These are phyloP conservation scores for Oceanites oceanicus DNA, from an alignment of 2,113 vertebrate genomes.

Conservation along the genomic window DNA sequence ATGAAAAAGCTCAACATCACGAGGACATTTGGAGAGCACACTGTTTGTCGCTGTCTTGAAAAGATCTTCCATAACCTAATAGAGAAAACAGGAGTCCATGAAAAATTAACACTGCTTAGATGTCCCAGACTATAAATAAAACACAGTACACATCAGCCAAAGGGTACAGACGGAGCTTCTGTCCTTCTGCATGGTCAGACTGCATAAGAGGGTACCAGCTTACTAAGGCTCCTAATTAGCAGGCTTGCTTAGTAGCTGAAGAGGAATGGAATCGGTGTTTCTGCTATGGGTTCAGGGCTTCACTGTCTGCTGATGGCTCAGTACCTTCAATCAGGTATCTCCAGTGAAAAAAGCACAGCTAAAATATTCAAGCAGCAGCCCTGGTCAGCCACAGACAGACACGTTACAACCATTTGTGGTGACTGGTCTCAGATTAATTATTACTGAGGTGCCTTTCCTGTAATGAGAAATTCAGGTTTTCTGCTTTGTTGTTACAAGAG, in stretches of 20 bases:
- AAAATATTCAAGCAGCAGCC: neutral
- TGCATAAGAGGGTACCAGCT: neutral
- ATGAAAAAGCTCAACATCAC: conserved; percentile 88
- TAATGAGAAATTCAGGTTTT: neutral
- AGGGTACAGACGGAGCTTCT: neutral
- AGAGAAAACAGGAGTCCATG: neutral
- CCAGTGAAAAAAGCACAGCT: neutral
- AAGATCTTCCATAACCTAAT: conserved; percentile 89
- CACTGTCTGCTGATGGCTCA: neutral
- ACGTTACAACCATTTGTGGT: neutral
- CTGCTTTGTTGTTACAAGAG: neutral
- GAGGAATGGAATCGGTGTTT: neutral
- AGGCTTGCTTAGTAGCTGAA: neutral
- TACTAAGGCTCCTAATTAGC: neutral
- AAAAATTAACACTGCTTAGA: neutral
- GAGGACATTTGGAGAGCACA: conserved; percentile 82
- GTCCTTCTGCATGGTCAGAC: neutral
- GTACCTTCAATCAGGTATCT: neutral
- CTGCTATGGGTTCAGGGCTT: neutral
- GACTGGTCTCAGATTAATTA: neutral
- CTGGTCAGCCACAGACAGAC: neutral
- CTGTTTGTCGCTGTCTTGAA: conserved; percentile 81
- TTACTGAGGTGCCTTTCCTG: neutral
- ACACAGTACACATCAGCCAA: neutral
- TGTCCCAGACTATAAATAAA: neutral